Evolutionary conservation across 2,797 vertebrate genomes (phyloP), one percentile per base, ranked within the genome.

Genomic region (Knipowitschia caucasica): DNA sequence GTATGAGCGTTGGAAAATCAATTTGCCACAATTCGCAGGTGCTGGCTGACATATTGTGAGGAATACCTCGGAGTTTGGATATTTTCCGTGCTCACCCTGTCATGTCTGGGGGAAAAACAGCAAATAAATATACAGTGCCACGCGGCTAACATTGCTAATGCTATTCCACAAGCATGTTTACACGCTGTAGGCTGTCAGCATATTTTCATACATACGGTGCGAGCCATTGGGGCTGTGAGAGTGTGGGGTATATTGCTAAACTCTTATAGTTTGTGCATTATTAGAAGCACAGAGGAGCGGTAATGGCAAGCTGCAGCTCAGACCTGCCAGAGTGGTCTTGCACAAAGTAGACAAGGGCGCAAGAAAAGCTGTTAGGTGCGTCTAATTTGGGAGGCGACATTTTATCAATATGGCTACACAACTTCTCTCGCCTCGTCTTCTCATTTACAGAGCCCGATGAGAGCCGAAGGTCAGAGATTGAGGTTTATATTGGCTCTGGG

Each of bases 361-460:
- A 78, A 65, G 79, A 75, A 75, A 84, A 76, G 73, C 76, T 75
- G 82, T 86, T 86, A 79, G 78, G 76, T 67, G 59, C 83, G 72
- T 85, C 80, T 88, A 81, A 88, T 88, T 86, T 82, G 80, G 59
- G 77, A 66, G 59, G 61, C 86, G 88, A 87, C 87, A 75, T 84
- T 85, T 90, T 62, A 72, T 89, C 89, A 83, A 89, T 89, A 90
- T 65, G 34, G 63, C 61, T 59, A 56, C 73, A 64, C 64, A 71
- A 69, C 71, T 55, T 73, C 75, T 63, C 69, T 34, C 57, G 9
- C 12, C 62, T 77, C 75, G 73, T 67, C 74, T 60, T 64, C 70
- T 84, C 77, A 67, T 71, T 86, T 87, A 81, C 78, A 61, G 62
- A 63, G 63, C 11, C 33, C 10, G 1, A 18, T 20, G 50, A 63